These are phyloP conservation scores for Botia almorhae DNA, from an alignment of 2,797 vertebrate genomes.

Conservation along the genomic window DNA sequence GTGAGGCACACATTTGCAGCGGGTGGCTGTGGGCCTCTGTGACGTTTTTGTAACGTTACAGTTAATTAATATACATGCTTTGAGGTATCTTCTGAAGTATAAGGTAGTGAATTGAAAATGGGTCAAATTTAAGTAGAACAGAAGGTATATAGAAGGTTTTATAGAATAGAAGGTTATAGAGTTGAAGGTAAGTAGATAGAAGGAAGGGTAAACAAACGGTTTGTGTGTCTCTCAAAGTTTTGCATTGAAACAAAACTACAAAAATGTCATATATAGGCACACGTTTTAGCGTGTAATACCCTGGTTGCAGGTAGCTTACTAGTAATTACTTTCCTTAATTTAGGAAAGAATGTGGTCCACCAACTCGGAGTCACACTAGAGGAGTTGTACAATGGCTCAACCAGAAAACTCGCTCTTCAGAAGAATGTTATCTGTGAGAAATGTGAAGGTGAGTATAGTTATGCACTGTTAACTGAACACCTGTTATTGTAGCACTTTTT, in stretches of 20 bases:
- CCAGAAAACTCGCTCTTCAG: slow-evolving; percentile 91
- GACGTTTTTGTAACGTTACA: not conserved
- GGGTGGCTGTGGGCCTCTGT: not conserved
- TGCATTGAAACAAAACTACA: too few relatives aligned
- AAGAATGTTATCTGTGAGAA: slow-evolving; percentile 95
- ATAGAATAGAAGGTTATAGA: too few relatives aligned
- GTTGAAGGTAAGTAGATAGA: too few relatives aligned
- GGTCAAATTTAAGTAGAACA: too few relatives aligned
- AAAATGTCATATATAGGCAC: not conserved
- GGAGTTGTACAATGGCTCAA: slow-evolving; percentile 90
- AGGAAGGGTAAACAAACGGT: too few relatives aligned
- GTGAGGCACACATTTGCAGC: slow-evolving; percentile 66
- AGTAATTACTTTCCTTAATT: not conserved
- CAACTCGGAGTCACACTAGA: slow-evolving; percentile 89
- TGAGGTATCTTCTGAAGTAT: too few relatives aligned
- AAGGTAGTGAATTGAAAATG: too few relatives aligned
- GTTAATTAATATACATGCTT: too few relatives aligned
- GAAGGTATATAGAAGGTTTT: too few relatives aligned
- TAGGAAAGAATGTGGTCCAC: slow-evolving; percentile 94
- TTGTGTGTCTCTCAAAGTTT: too few relatives aligned
- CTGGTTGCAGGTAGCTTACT: not conserved
- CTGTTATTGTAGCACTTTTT: not conserved
- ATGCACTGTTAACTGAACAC: not conserved
- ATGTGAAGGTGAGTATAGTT: slow-evolving; percentile 86
- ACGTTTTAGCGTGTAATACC: not conserved